Evolutionary conservation across 2,888 invertebrate species (phyloP), one percentile per base, ranked within the genome.

Genomic region (Lymantria monacha): DNA sequence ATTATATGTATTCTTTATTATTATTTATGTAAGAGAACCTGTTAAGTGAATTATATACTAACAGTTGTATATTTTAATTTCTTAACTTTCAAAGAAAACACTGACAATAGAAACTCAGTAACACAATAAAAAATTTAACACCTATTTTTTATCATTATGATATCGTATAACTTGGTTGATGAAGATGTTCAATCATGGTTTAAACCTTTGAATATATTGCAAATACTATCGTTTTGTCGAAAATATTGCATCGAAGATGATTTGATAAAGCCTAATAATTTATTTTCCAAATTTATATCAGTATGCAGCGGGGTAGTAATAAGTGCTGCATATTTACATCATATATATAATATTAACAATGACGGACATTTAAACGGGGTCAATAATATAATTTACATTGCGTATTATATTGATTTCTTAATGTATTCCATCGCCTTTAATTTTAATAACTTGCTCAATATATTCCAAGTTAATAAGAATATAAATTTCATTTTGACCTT

Each of bases 201-300:
- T 3, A 5, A 14, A 0, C 62, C 68, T 11, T 38, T 68, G 7
- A 50, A 59, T 15, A 11, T 60, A 1, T 36, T 59, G 30, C 59
- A 64, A 33, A 12, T n/a, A 12, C 7, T 59, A 7, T 15, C 44
- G 1, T 52, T 62, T 0, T 13, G 22, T 37, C 52, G 55, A 0
- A 66, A 62, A 48, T 68, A 59, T 14, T 36, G 11, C 15, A 58
- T 67, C n/a, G 47, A 42, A 9, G 22, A 61, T 8, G 55, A 64
- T 38, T 42, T 52, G 0, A 57, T 69, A 5, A 51, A 53, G 1
- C 51, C 63, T 0, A 63, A 59, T 12, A 37, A 42, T 14, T 8
- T 14, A 0, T 14, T 43, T 0, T 12, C 42, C 0, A 55, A 46
- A 1, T 8, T 51, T 5, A 10, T 46, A 1, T 54, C 42, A 1